Conservation (phyloP, 2,113 vertebrate genomes). For the Melospiza melodia region DNA sequence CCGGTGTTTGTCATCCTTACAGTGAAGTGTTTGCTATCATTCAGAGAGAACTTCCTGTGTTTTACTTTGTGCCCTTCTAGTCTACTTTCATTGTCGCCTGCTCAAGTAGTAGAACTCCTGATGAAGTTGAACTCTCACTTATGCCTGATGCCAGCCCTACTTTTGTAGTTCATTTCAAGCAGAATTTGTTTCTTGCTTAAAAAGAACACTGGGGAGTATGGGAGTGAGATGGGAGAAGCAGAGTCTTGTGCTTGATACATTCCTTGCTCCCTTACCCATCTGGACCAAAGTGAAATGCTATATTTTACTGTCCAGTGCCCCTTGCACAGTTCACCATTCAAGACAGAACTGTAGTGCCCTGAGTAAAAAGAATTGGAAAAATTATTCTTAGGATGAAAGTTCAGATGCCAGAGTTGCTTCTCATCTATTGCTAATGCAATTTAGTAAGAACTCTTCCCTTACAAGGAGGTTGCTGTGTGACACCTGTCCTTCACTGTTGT, state of each 20-base stretch:
- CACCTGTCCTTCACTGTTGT: neutral
- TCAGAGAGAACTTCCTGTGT: neutral
- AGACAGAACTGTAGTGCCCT: neutral
- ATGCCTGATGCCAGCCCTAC: neutral
- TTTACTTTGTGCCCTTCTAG: neutral
- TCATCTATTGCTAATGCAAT: neutral
- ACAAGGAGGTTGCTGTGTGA: neutral
- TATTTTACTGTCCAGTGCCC: fast-evolving
- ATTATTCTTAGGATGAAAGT: neutral
- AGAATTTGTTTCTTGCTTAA: neutral
- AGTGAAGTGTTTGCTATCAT: neutral
- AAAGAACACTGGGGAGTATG: fast-evolving
- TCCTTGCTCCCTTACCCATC: neutral
- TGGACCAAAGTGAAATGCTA: neutral
- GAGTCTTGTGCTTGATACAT: neutral
- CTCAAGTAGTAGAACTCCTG: neutral
- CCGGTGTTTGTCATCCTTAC: neutral
- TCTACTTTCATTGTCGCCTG: neutral
- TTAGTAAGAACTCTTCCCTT: neutral
- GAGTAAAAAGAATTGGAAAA: neutral
- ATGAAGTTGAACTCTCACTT: neutral
- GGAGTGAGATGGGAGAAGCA: neutral
- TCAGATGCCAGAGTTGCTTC: neutral
- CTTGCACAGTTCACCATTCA: neutral
- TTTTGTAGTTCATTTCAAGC: neutral